Evolutionary conservation across 2,797 vertebrate species (phyloP).

Genomic region (Bradypodion pumilum): DNA sequence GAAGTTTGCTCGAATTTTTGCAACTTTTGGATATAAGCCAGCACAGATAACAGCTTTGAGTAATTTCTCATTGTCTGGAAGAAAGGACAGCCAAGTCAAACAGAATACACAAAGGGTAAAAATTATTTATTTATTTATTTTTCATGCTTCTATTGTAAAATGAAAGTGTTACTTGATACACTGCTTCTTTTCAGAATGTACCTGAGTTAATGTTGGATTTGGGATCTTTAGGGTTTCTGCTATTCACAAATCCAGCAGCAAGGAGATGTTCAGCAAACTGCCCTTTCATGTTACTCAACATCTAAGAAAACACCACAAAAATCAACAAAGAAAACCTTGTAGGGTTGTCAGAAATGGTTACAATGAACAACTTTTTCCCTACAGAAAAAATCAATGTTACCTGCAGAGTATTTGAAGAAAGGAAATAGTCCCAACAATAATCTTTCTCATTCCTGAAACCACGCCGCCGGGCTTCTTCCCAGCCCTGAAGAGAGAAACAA

Average conservation of each 20-base stretch:
- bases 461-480: conserved; percentile 88
- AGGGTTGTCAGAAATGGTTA: not conserved
- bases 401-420: conserved; percentile 94
- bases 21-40: conserved; percentile 97
- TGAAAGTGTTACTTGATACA: not conserved
- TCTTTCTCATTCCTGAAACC: conserved; percentile 89
- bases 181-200: conserved; percentile 47
- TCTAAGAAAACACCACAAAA: conserved; percentile 74
- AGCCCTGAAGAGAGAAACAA: conserved; percentile 80
- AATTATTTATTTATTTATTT: too few species aligned
- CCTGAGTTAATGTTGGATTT: conserved; percentile 94
- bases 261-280: conserved; percentile 96
- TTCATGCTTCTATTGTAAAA: too few species aligned
- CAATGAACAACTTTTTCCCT: not conserved
- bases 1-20: conserved; percentile 88
- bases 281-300: conserved; percentile 97
- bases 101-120: not conserved
- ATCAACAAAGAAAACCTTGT: not conserved
- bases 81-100: conserved; percentile 32
- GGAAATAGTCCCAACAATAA: conserved; percentile 97
- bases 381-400: conserved; percentile 66
- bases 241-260: conserved; percentile 89
- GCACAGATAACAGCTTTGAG: conserved; percentile 98
- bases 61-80: conserved; percentile 93
- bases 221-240: conserved; percentile 87